Percentiles rank a stretch among this genome's conserved stretches.
Evolutionary conservation across 2,797 vertebrate genomes (phyloP).

Genomic region (Picus viridis): DNA sequence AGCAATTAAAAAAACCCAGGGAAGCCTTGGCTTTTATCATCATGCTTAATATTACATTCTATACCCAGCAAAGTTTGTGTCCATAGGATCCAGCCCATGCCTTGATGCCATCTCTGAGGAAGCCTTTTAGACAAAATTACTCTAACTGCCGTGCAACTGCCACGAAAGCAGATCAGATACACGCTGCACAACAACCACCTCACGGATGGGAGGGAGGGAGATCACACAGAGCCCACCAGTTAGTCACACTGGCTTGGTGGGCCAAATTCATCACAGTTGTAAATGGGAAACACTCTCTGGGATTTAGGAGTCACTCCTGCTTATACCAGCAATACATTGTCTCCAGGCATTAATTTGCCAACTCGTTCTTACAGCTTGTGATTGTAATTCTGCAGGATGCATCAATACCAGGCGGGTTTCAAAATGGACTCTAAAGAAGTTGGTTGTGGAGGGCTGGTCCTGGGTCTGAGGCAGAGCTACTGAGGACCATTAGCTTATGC

Average conservation of each 20-base stretch:
- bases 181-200: not conserved
- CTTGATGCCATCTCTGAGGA: conserved; percentile 44
- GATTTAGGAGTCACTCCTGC: not conserved
- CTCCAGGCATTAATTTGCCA: not conserved
- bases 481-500: not conserved
- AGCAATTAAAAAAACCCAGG: conserved; percentile 56
- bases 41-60: conserved; percentile 36
- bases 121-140: conserved; percentile 50
- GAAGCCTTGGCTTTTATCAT: conserved; percentile 57
- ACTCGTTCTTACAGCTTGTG: not conserved
- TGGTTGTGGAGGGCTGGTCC: not conserved
- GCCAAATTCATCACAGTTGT: not conserved
- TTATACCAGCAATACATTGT: not conserved
- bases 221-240: not conserved
- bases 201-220: not conserved
- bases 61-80: conserved; percentile 6
- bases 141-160: conserved; percentile 41
- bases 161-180: not conserved
- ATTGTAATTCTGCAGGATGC: not conserved
- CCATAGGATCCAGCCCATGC: conserved; percentile 26
- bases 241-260: not conserved
- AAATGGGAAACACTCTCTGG: not conserved
- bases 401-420: not conserved
- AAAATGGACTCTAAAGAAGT: not conserved
- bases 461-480: not conserved